These are phyloP conservation scores for Camptogramma bilineatum DNA, from an alignment of 2,888 invertebrate species.

Conservation along the genomic window DNA sequence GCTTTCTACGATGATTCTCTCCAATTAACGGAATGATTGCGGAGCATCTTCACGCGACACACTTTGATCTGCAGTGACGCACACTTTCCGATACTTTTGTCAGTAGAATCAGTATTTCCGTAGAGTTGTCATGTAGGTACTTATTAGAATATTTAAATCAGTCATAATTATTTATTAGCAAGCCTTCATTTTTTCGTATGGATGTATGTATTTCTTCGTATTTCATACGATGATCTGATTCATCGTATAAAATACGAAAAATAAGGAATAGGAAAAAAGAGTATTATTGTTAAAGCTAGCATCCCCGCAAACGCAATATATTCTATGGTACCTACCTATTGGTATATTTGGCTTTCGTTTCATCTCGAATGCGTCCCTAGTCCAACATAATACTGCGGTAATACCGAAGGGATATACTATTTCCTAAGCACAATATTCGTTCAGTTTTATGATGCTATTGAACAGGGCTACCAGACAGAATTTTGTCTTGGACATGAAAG, in stretches of 20 bases:
- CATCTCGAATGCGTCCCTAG: constrained; percentile 61
- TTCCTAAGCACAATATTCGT: constrained; percentile 52
- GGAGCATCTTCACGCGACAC: constrained; percentile 78
- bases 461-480: constrained; percentile 27
- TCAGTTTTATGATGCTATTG: constrained; percentile 51
- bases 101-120: constrained; percentile 42
- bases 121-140: too few relatives aligned
- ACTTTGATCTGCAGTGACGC: constrained; percentile 70
- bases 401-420: constrained; percentile 41
- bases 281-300: constrained; percentile 25
- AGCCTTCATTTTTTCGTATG: too few relatives aligned
- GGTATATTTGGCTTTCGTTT: constrained; percentile 38
- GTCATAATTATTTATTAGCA: too few relatives aligned
- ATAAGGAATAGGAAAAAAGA: constrained; percentile 7
- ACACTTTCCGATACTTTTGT: constrained; percentile 44
- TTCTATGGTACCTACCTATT: constrained; percentile 44
- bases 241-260: constrained; percentile 7
- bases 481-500: constrained; percentile 13
- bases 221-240: background rate
- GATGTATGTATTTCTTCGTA: background rate
- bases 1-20: constrained; percentile 83
- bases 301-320: constrained; percentile 33
- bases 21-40: constrained; percentile 85
- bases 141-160: too few relatives aligned
- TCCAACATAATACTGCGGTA: constrained; percentile 42